phyloP scores from a whole-genome alignment of 2,113 vertebrate genomes.

The Halcyon malimbica region DNA sequence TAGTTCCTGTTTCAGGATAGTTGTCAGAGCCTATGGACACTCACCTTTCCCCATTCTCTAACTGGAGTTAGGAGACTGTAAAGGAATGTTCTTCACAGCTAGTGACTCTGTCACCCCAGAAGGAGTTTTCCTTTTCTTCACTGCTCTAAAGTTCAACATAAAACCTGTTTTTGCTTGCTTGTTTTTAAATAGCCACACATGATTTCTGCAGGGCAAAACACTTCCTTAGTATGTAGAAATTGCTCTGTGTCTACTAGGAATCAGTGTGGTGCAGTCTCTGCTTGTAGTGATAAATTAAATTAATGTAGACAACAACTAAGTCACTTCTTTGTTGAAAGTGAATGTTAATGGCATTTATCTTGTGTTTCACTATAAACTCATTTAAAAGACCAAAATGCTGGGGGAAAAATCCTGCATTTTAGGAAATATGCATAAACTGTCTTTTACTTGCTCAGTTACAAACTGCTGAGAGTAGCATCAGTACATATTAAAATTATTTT shows the following conservation, averaged over 20 bases:
- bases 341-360: slow-evolving; percentile 38
- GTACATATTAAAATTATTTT: background rate
- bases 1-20: background rate
- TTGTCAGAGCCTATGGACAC: background rate
- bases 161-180: background rate
- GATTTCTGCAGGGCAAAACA: background rate
- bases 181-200: background rate
- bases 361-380: slow-evolving; percentile 21
- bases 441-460: background rate
- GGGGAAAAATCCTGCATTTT: background rate
- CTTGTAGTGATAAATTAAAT: slow-evolving; percentile 35
- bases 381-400: slow-evolving; percentile 5
- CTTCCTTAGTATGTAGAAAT: background rate
- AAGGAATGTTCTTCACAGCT: background rate
- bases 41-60: background rate
- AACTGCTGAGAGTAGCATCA: background rate
- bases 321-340: slow-evolving; percentile 16
- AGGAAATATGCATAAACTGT: background rate
- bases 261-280: background rate
- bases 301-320: background rate
- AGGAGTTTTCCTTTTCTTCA: background rate
- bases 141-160: background rate
- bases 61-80: background rate
- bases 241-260: background rate
- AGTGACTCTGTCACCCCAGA: background rate